These are phyloP conservation scores for Chionodraco myersi DNA, from an alignment of 2,113 vertebrate species.

Conservation along the genomic window DNA sequence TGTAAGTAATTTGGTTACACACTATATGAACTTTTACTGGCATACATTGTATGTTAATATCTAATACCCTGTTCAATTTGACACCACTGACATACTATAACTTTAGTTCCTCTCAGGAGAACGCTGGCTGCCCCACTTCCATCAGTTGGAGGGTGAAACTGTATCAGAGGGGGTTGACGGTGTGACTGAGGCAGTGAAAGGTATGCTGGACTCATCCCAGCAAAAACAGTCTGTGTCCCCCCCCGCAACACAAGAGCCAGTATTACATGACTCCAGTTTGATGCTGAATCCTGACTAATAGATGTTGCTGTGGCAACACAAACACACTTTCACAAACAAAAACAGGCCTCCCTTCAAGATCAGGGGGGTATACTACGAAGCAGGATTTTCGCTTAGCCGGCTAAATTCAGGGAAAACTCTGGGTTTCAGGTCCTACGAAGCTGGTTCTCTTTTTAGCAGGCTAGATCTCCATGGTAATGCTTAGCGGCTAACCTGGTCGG, in stretches of 20 bases:
- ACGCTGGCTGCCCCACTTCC: background rate
- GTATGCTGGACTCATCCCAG: slow-evolving; percentile 53
- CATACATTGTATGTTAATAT: background rate
- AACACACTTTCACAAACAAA: background rate
- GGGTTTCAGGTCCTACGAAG: too few relatives aligned
- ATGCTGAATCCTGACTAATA: slow-evolving; percentile 1
- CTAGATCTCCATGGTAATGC: too few relatives aligned
- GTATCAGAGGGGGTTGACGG: slow-evolving; percentile 26
- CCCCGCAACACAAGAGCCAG: slow-evolving; percentile 10
- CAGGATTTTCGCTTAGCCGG: too few relatives aligned
- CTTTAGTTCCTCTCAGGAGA: background rate
- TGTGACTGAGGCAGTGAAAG: slow-evolving; percentile 21
- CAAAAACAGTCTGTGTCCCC: slow-evolving; percentile 28
- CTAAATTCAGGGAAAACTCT: too few relatives aligned
- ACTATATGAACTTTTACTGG: background rate
- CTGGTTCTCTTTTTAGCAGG: too few relatives aligned
- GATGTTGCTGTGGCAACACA: background rate
- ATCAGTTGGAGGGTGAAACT: slow-evolving; percentile 35
- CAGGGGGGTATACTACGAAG: too few relatives aligned
- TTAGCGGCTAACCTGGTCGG: too few relatives aligned
- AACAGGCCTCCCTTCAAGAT: background rate
- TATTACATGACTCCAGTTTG: background rate
- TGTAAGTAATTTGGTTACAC: background rate
- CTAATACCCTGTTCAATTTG: background rate
- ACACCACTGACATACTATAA: background rate